Percentiles rank a stretch among this genome's conserved stretches.
Evolutionary conservation across 2,888 invertebrate species (phyloP).

Genomic region (Esperia sulphurella): DNA sequence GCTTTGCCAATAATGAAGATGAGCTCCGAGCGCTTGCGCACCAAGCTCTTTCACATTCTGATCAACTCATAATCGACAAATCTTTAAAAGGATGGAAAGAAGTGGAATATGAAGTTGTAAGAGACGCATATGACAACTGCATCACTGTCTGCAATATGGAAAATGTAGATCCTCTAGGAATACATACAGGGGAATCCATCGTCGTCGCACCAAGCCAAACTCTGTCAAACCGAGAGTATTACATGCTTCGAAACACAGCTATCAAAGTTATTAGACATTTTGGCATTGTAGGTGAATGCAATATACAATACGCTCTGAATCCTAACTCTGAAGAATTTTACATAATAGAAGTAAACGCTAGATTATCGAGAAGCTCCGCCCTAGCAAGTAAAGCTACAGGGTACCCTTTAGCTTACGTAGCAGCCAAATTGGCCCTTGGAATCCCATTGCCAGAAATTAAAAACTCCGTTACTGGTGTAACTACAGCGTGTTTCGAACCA

Average conservation of each 20-base stretch:
- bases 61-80: conserved; percentile 96
- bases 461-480: conserved; percentile 95
- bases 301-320: conserved; percentile 98
- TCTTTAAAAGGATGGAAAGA: conserved; percentile 99
- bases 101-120: conserved; percentile 98
- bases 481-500: conserved; percentile 99
- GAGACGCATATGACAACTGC: conserved; percentile 98
- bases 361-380: conserved; percentile 97
- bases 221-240: conserved; percentile 96
- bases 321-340: conserved; percentile 94
- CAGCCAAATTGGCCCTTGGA: conserved; percentile 96
- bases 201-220: conserved; percentile 99
- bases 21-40: conserved; percentile 89
- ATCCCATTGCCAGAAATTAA: conserved; percentile 90
- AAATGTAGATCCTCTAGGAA: conserved; percentile 98
- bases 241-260: conserved; percentile 95
- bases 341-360: conserved; percentile 98
- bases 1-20: conserved; percentile 94
- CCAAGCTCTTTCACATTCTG: conserved; percentile 92
- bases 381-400: conserved; percentile 99
- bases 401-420: conserved; percentile 98
- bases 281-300: conserved; percentile 98
- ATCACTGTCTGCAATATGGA: conserved; percentile 99
- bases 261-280: conserved; percentile 97
- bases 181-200: conserved; percentile 99